Base-by-base conservation (phyloP, 2,797 vertebrate genomes). In the Hozukius guyotensis region DNA sequence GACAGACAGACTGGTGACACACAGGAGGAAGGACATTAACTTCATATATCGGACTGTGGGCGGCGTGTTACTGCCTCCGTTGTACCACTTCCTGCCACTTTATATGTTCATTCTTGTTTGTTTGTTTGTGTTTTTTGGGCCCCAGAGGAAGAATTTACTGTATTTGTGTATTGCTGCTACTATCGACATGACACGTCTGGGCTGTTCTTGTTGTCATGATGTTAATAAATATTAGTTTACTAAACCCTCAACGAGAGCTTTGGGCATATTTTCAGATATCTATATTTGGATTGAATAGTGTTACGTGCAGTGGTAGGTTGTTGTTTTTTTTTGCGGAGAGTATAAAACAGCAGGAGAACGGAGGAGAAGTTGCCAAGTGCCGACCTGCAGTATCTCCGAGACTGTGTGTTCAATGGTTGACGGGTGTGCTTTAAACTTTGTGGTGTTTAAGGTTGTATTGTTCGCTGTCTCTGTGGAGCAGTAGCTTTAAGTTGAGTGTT, bases 171-270 rank as follows among this genome's bases (percentile, higher is more conserved):
- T 85, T 90, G 89, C 92, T 95, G 94, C 93, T 95, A 82, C 87
- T 89, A 73, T 92, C 72, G 85, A 86, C 82, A 88, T 67, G 75
- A 86, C 82, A 87, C 65, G 72, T 82, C 87, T 87, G 89, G 77
- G 77, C 49, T 65, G 34, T 90, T 90, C 80, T 89, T 78, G 73
- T 56, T 86, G 66, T 90, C 73, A 75, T 91, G 82, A 90, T 90
- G 82, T 87, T 84, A 90, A 94, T 94, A 94, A 94, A 95, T 85
- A 87, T 85, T 92, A 90, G 84, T 93, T 93, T 92, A 75, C 38
- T 77, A 49, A 84, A 84, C 24, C 64, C 34, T 67, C 14, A 77
- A 29, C 13, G 34, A 12, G 24, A 87, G 64, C 25, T 74, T 68
- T 72, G 59, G 42, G 11, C 0, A 11, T 80, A 42, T 77, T 80